Base-by-base conservation (phyloP, 2,113 vertebrate species). In the Chaetodon trifascialis region DNA sequence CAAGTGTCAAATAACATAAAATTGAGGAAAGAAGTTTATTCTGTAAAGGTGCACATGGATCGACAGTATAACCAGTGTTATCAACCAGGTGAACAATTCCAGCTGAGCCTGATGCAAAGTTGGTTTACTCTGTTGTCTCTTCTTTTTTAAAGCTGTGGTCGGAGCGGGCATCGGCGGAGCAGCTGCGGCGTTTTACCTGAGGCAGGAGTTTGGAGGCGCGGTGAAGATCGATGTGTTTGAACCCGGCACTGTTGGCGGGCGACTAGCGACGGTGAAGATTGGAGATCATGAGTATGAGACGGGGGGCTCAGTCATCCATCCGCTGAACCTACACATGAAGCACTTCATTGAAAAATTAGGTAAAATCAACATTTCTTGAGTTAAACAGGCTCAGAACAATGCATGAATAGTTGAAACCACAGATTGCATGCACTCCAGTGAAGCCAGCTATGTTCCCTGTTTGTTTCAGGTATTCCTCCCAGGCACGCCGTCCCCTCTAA, bases 311-410 rank as follows among this genome's bases (percentile, higher is more conserved):
- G 16, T 97, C 34, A 95, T 99, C 73, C 98, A 98, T 86, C 97
- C 98, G 16, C 93, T 99, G 40, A 98, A 99, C 91, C 94, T 99
- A 38, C 97, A 99, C 88, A 97, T 98, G 97, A 99, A 99, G 86
- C 94, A 97, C 25, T 98, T 99, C 78, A 93, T 97, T 84, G 97
- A 98, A 72, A 96, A 94, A 75, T 80, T 99, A 82, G 97, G 98
- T 98, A 93, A 88, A 8, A 23, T 38, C 60, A 38, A 11, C 14
- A 7, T 15, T 17, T n/a, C 11, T 2, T n/a, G 0, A 73, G 36
- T 14, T 54, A 23, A 67, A 55, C n/a, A 51, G 23, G 52, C 25
- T 69, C 10, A 4, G 16, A 14, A 69, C 38, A 56, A 64, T 8
- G 30, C 21, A 23, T 16, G 5, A 40, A 4, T 51, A 16, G 11